Evolutionary conservation across 1,140 invertebrate species (phyloP), one percentile per base, ranked within the genome.

Genomic region (Aporrectodea caliginosa): DNA sequence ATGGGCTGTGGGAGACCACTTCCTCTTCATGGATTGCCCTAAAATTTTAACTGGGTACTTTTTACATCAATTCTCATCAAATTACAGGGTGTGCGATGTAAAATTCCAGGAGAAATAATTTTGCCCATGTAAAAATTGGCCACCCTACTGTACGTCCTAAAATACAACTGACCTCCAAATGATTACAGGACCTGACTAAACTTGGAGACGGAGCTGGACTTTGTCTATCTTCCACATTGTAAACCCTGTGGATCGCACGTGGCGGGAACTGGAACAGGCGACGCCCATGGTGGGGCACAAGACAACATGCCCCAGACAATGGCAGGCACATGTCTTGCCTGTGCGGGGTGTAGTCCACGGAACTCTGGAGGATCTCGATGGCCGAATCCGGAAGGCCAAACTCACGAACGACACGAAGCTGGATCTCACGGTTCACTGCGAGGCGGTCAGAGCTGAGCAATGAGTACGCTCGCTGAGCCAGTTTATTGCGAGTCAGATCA

Each of bases 311-410:
- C 22, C 31, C 33, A n/a, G 69, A 6, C 43, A 58, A 22, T 58
- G 43, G 43, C 43, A 58, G 43, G 22, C 43, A 12, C 43, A 58
- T 12, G 43, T 58, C 43, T 22, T 58, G 43, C 43, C 43, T 58
- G 43, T 58, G 43, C 6, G 43, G 43, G 43, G 43, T 22, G 43
- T 58, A 22, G 43, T 58, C 43, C 43, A 58, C 34, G 12, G 35
- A 34, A 72, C 81, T 89, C 84, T 95, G 93, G 34, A 96, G 88
- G 70, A 95, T 90, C 87, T 96, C 93, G 0, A 94, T 93, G 16
- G 96, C 94, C 12, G 93, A 91, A 87, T 98, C 96, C 0, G 96
- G 96, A 68, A 97, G 90, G 85, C 96, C 96, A 87, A 97, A 96
- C 87, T 98, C 96, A 43, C 96, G 90, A 0, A 97, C 95, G 0